These are phyloP conservation scores for Gobius niger DNA, from an alignment of 2,113 vertebrate genomes.

Conservation along the genomic window DNA sequence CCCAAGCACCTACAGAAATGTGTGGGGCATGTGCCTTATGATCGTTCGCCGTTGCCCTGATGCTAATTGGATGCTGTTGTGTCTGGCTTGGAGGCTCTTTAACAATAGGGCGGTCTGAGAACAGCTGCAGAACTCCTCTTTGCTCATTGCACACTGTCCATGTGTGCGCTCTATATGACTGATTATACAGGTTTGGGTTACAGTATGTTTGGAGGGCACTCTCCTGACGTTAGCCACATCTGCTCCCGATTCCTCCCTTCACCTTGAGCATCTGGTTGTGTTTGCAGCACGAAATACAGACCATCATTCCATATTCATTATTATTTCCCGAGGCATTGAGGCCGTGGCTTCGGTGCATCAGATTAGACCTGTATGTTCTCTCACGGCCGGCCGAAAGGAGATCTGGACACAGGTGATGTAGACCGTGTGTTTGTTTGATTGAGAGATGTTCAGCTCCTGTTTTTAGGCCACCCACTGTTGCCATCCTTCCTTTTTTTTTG, in stretches of 20 bases:
- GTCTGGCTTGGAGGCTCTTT: slow-evolving; percentile 51
- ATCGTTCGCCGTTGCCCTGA: slow-evolving; percentile 20
- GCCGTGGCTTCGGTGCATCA: slow-evolving; percentile 75
- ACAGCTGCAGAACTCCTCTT: slow-evolving; percentile 58
- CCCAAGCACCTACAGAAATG: slow-evolving; percentile 45
- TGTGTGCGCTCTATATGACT: slow-evolving; percentile 54
- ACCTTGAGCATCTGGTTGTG: slow-evolving; percentile 93
- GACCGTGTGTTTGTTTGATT: slow-evolving; percentile 28
- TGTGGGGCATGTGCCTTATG: slow-evolving; percentile 55
- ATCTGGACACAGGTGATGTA: slow-evolving; percentile 2
- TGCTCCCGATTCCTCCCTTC: slow-evolving; percentile 85
- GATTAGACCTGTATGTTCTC: slow-evolving; percentile 81
- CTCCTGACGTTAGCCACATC: slow-evolving; percentile 78
- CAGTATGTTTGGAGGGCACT: slow-evolving; percentile 68
- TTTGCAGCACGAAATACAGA: slow-evolving; percentile 86
- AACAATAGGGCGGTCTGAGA: slow-evolving; percentile 51
- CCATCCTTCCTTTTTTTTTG: too few species aligned
- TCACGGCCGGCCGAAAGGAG: slow-evolving; percentile 70
- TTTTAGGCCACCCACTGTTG: slow-evolving; percentile 90
- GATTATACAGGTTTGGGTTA: slow-evolving; percentile 61
- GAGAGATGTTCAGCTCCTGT: slow-evolving; percentile 76
- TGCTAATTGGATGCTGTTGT: slow-evolving; percentile 64
- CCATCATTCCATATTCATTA: slow-evolving; percentile 96
- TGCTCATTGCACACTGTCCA: slow-evolving; percentile 57
- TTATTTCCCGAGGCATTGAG: slow-evolving; percentile 87